These are phyloP conservation scores for Micromesistius poutassou DNA, from an alignment of 2,797 vertebrate species.

Conservation along the genomic window DNA sequence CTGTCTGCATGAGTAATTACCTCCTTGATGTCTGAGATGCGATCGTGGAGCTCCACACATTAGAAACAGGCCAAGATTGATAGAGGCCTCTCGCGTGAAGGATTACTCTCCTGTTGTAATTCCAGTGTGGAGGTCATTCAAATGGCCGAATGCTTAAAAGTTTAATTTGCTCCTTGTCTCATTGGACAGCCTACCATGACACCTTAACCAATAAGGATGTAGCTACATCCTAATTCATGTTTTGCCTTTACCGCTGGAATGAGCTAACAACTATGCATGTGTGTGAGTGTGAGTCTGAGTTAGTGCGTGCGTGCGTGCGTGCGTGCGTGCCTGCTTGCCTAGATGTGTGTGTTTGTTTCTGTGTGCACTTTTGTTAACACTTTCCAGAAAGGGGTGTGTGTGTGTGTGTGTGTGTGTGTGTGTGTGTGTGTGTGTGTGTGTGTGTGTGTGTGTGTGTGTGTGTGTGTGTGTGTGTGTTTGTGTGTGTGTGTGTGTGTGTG, in stretches of 20 bases:
- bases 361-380: background rate
- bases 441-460: slow-evolving; percentile 1
- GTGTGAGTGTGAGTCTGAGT: slow-evolving; percentile 8
- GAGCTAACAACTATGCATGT: background rate
- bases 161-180: slow-evolving; percentile 74
- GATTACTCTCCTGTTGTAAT: slow-evolving; percentile 82
- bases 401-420: background rate
- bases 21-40: slow-evolving; percentile 92
- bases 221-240: slow-evolving; percentile 25
- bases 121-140: slow-evolving; percentile 81
- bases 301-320: background rate
- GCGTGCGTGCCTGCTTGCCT: background rate
- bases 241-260: slow-evolving; percentile 17
- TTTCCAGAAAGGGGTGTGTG: background rate
- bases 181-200: slow-evolving; percentile 67
- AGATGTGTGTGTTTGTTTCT: background rate
- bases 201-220: slow-evolving; percentile 39
- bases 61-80: slow-evolving; percentile 85
- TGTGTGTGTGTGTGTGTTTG: background rate
- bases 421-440: background rate
- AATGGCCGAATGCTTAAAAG: slow-evolving; percentile 76
- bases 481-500: slow-evolving; percentile 7
- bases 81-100: slow-evolving; percentile 81
- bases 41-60: slow-evolving; percentile 83
- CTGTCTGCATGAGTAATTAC: slow-evolving; percentile 97